These are phyloP conservation scores for Motacilla alba DNA, from an alignment of 2,113 vertebrate genomes.

Conservation along the genomic window DNA sequence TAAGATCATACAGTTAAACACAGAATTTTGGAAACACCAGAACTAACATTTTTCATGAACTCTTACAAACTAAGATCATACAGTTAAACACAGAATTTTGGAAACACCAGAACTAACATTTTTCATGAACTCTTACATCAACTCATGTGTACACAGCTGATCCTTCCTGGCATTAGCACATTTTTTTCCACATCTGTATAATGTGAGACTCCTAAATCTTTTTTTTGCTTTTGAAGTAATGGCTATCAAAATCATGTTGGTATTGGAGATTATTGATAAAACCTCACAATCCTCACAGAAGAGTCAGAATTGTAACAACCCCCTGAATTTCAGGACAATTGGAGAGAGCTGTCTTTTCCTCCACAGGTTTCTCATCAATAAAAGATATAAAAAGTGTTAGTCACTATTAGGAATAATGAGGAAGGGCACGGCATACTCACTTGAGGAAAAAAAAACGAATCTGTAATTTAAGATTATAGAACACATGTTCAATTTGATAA, in stretches of 20 bases:
- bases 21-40: not conserved
- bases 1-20: not conserved
- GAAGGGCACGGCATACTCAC: not conserved
- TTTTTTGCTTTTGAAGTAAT: not conserved
- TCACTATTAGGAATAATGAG: not conserved
- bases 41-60: not conserved
- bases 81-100: not conserved
- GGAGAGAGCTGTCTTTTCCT: not conserved
- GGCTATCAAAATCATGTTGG: not conserved
- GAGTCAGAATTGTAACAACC: not conserved
- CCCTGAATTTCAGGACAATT: not conserved
- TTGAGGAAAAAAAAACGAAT: not conserved
- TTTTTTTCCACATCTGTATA: not conserved
- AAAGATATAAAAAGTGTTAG: not conserved
- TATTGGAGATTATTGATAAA: not conserved
- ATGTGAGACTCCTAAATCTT: not conserved
- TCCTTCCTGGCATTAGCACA: not conserved
- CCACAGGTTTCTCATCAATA: not conserved
- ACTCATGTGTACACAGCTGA: not conserved
- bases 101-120: not conserved
- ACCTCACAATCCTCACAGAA: not conserved
- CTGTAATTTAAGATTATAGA: not conserved
- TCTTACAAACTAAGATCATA: not conserved
- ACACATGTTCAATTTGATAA: constrained; percentile 28
- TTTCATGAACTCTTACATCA: not conserved